phyloP scores from a whole-genome alignment of 2,113 vertebrate species.

The Pseudorasbora parva region DNA sequence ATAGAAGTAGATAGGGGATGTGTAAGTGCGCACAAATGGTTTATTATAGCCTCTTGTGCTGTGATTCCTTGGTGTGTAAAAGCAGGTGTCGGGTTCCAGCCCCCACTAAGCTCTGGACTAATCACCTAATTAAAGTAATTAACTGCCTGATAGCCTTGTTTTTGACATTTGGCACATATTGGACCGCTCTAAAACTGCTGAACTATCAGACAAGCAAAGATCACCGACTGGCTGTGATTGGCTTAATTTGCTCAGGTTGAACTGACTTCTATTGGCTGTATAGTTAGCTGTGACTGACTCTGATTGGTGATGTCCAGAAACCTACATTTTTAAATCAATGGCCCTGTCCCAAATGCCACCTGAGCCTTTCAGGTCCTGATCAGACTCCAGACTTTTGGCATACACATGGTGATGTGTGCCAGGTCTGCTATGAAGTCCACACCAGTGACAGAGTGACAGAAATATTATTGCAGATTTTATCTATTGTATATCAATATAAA shows the following conservation, averaged over 20 bases:
- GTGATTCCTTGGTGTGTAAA: conserved; percentile 49
- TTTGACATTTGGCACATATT: conserved; percentile 55
- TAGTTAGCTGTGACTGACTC: conserved; percentile 43
- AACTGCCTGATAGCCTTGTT: conserved; percentile 50
- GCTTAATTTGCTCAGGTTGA: conserved; percentile 51
- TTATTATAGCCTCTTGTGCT: conserved; percentile 29
- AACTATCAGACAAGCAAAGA: conserved; percentile 44
- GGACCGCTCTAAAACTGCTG: conserved; percentile 41
- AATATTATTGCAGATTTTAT: not conserved
- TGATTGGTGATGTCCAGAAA: conserved; percentile 49
- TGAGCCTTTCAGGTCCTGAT: not conserved
- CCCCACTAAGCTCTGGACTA: conserved; percentile 52
- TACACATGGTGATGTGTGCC: not conserved
- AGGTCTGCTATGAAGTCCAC: not conserved
- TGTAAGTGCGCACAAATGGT: not conserved
- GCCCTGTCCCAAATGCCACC: not conserved
- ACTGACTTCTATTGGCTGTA: conserved; percentile 49
- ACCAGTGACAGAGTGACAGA: not conserved
- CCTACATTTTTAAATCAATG: not conserved
- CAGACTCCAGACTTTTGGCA: not conserved
- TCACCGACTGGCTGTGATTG: conserved; percentile 54
- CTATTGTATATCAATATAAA: not conserved
- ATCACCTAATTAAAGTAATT: conserved; percentile 62
- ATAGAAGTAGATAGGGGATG: not conserved
- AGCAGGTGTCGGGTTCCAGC: conserved; percentile 58